Percentiles rank a stretch among this genome's conserved stretches.
Evolutionary conservation across 2,888 invertebrate genomes (phyloP).

Genomic region (Capitulum mitella): DNA sequence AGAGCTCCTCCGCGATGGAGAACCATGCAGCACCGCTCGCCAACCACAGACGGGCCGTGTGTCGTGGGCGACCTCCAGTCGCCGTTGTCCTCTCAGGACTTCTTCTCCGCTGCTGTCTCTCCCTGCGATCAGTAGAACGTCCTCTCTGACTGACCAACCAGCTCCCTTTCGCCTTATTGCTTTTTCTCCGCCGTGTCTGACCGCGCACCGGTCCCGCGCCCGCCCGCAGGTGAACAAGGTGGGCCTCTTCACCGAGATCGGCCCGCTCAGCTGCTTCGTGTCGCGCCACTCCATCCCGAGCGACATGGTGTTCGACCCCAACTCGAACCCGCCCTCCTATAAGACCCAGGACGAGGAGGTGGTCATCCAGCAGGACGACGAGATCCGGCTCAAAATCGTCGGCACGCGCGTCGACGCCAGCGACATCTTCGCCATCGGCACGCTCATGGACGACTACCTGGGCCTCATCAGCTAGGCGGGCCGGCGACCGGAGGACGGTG

Average conservation of each 20-base stretch:
- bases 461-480: conserved; percentile 48
- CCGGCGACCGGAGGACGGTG: too few species aligned
- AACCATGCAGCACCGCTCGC: too few species aligned
- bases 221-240: conserved; percentile 58
- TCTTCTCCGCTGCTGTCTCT: too few species aligned
- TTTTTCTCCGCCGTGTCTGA: too few species aligned
- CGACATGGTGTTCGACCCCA: conserved; percentile 99
- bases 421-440: conserved; percentile 98
- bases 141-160: too few species aligned
- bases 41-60: too few species aligned
- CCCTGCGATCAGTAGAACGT: too few species aligned
- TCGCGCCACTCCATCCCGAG: conserved; percentile 95
- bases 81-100: too few species aligned
- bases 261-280: conserved; percentile 96
- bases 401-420: conserved; percentile 97
- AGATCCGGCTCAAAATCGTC: conserved; percentile 94
- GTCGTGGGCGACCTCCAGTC: too few species aligned
- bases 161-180: too few species aligned
- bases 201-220: too few species aligned
- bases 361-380: conserved; percentile 93
- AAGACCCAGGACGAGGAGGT: conserved; percentile 97
- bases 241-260: conserved; percentile 98
- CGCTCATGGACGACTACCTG: conserved; percentile 96
- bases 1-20: too few species aligned
- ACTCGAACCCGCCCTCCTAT: conserved; percentile 94